Percentiles rank a stretch among this genome's conserved stretches.
These are phyloP conservation scores for Heliothis virescens DNA, from an alignment of 1,140 invertebrate species.

Conservation along the genomic window DNA sequence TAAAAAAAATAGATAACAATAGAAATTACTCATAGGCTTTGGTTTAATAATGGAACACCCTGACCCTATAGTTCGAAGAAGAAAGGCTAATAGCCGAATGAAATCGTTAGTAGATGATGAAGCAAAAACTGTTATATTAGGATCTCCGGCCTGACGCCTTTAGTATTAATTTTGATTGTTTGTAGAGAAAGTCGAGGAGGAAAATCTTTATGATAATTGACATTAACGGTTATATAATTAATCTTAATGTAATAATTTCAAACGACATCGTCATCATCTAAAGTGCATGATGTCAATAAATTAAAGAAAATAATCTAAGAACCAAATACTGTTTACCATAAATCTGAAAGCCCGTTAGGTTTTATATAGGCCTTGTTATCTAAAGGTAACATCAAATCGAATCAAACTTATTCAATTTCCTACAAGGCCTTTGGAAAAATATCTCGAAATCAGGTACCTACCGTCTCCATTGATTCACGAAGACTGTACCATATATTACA, in stretches of 20 bases:
- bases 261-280: no score
- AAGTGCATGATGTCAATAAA: background rate
- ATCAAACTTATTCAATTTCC: no score
- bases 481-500: background rate
- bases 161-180: slow-evolving; percentile 19
- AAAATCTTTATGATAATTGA: no score
- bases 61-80: slow-evolving; percentile 20
- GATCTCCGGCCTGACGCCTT: background rate
- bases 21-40: background rate
- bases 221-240: no score
- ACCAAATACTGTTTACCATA: no score
- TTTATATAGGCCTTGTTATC: no score
- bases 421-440: no score
- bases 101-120: slow-evolving; percentile 44
- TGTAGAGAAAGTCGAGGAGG: background rate
- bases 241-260: no score
- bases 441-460: no score
- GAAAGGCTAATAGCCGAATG: slow-evolving; percentile 32
- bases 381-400: no score
- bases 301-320: background rate
- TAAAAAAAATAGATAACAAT: background rate
- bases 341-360: no score
- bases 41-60: slow-evolving; percentile 9
- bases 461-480: no score
- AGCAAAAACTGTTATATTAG: slow-evolving; percentile 43